These are phyloP conservation scores for Eucidaris tribuloides DNA, from an alignment of 35 echinoderm and acorn worm species.

Conservation along the genomic window DNA sequence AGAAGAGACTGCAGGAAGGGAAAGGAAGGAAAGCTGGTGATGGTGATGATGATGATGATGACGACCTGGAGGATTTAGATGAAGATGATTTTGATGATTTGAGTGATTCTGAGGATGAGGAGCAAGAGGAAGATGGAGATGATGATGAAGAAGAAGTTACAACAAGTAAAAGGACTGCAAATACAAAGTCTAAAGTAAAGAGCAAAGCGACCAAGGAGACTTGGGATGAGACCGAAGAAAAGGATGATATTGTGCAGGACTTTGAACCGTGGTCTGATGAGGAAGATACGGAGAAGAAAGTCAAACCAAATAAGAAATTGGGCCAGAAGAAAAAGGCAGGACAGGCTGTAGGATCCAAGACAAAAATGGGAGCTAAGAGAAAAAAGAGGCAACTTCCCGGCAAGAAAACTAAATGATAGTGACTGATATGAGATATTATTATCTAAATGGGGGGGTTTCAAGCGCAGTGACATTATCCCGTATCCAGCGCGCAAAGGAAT, in stretches of 20 bases:
- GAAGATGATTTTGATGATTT: conserved; percentile 29
- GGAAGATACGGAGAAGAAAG: conserved; percentile 11
- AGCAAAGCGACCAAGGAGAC: conserved; percentile 14
- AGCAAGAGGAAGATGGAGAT: conserved; percentile 33
- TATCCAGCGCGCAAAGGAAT: too few species aligned
- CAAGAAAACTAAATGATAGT: too few species aligned
- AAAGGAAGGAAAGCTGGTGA: neutral
- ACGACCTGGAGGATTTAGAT: conserved; percentile 21
- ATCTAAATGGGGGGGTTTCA: too few species aligned
- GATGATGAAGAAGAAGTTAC: neutral
- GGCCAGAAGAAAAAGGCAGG: neutral
- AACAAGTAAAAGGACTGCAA: neutral
- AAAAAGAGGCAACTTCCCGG: neutral
- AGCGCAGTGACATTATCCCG: too few species aligned
- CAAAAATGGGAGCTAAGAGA: neutral
- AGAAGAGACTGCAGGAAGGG: conserved; percentile 26
- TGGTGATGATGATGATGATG: conserved; percentile 34
- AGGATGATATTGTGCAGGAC: conserved; percentile 76
- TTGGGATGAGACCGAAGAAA: conserved; percentile 26
- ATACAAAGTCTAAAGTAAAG: conserved; percentile 8
- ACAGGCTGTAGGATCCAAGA: neutral
- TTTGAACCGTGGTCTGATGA: conserved; percentile 80
- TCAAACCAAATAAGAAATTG: conserved; percentile 10
- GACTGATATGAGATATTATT: too few species aligned
- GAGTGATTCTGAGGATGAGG: conserved; percentile 32